phyloP scores from a whole-genome alignment of 2,888 invertebrate genomes.

The Cheilosia pagana region DNA sequence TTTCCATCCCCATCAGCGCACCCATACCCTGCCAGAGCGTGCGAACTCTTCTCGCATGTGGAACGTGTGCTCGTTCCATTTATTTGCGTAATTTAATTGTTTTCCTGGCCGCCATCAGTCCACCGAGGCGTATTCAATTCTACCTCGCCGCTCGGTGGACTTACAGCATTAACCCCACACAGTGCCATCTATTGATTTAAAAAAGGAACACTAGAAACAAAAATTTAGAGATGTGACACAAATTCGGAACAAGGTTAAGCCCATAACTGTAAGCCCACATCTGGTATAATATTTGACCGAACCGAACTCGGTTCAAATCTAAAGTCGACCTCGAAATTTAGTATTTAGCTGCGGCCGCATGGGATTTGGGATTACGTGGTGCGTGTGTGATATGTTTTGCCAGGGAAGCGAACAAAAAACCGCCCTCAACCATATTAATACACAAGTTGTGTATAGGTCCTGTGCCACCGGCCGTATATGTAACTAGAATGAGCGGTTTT shows the following conservation, averaged over 20 bases:
- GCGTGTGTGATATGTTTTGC: background rate
- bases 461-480: background rate
- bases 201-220: background rate
- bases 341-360: background rate
- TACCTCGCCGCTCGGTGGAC: slow-evolving; percentile 1
- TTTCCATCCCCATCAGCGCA: background rate
- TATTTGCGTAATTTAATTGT: slow-evolving; percentile 53
- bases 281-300: slow-evolving; percentile 4
- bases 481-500: slow-evolving; percentile 18
- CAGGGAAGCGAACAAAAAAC: background rate
- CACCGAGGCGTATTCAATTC: slow-evolving; percentile 21
- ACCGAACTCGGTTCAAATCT: background rate
- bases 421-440: background rate
- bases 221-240: too few relatives aligned
- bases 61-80: slow-evolving; percentile 31
- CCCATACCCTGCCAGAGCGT: background rate
- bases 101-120: slow-evolving; percentile 14
- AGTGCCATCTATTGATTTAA: slow-evolving; percentile 28
- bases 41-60: background rate
- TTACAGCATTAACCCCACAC: slow-evolving; percentile 3
- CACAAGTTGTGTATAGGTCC: background rate
- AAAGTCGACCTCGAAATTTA: background rate
- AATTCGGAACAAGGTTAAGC: background rate
- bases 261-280: background rate
- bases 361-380: background rate